Conservation (phyloP, 2,888 invertebrate genomes). For the Margaritifera margaritifera region DNA sequence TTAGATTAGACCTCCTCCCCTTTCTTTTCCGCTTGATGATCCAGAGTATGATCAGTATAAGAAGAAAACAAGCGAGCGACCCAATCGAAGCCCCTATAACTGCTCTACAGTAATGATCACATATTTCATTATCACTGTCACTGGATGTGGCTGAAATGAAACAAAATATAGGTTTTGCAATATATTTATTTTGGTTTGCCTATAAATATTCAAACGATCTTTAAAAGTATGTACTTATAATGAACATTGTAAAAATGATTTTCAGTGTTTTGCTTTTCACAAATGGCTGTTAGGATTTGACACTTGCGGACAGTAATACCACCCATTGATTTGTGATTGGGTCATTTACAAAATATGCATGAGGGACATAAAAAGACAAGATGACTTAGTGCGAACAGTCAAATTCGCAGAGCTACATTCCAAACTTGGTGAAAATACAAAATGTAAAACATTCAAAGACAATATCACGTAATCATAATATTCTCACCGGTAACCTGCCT, state of each 20-base stretch:
- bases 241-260: too few relatives aligned
- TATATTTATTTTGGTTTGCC: not conserved
- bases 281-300: too few relatives aligned
- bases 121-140: constrained; percentile 13
- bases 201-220: not conserved
- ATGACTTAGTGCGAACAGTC: too few relatives aligned
- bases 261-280: too few relatives aligned
- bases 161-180: not conserved
- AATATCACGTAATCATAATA: not conserved
- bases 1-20: constrained; percentile 50
- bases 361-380: too few relatives aligned
- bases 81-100: constrained; percentile 44
- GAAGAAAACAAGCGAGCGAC: constrained; percentile 34
- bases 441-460: too few relatives aligned
- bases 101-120: constrained; percentile 37
- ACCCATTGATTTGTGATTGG: too few relatives aligned
- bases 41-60: constrained; percentile 41
- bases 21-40: constrained; percentile 45
- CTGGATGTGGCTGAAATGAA: constrained; percentile 16
- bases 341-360: too few relatives aligned
- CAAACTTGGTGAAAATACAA: too few relatives aligned
- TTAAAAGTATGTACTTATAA: too few relatives aligned
- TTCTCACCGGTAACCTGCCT: not conserved
- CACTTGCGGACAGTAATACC: too few relatives aligned
- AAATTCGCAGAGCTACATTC: too few relatives aligned